Evolutionary conservation across 2,888 invertebrate species (phyloP).

Genomic region (Galerucella calmariensis): DNA sequence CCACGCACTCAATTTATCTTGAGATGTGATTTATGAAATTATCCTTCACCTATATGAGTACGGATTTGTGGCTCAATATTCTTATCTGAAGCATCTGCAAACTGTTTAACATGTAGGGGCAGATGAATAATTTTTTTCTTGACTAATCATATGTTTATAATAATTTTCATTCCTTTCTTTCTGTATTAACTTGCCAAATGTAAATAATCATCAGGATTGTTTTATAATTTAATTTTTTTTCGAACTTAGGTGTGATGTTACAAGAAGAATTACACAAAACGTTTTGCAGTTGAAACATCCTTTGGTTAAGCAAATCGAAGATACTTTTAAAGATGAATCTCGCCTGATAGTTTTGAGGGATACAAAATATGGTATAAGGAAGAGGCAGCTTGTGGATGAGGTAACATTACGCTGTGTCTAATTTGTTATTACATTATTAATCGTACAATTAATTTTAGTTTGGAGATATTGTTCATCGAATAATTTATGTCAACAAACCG

Average conservation of each 20-base stretch:
- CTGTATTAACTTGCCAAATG: too few relatives aligned
- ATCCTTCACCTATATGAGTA: too few relatives aligned
- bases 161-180: too few relatives aligned
- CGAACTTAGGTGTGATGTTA: conserved; percentile 39
- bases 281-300: conserved; percentile 57
- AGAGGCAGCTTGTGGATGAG: conserved; percentile 51
- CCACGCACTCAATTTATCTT: too few relatives aligned
- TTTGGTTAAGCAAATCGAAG: conserved; percentile 59
- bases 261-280: conserved; percentile 53
- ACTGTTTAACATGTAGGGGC: too few relatives aligned
- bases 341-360: conserved; percentile 65
- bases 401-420: conserved; percentile 47
- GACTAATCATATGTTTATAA: too few relatives aligned
- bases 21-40: too few relatives aligned
- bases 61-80: too few relatives aligned
- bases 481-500: conserved; percentile 58
- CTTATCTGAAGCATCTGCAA: too few relatives aligned
- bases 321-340: conserved; percentile 61
- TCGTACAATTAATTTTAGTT: conserved; percentile 44
- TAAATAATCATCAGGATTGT: too few relatives aligned
- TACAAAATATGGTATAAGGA: conserved; percentile 62
- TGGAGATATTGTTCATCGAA: conserved; percentile 56
- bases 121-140: too few relatives aligned
- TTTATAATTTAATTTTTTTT: too few relatives aligned
- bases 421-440: conserved; percentile 6